phyloP scores from a whole-genome alignment of 2,888 invertebrate species.

The Polylopha cassiicola region DNA sequence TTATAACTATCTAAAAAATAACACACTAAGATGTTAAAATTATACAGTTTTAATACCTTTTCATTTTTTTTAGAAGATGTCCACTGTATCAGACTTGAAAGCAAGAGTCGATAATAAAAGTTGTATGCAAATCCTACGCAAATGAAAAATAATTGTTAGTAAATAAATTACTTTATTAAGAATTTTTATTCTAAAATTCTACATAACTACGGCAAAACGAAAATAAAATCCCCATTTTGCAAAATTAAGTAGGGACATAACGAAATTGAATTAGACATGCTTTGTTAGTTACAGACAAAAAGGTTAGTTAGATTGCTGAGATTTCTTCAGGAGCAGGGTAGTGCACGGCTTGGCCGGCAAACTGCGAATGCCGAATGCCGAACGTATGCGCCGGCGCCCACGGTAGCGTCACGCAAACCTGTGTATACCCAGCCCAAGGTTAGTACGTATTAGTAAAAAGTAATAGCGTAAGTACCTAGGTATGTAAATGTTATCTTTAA shows the following conservation, averaged over 20 bases:
- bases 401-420: conserved; percentile 76
- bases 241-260: neutral
- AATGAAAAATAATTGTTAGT: conserved; percentile 26
- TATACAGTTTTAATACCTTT: too few species aligned
- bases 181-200: conserved; percentile 27
- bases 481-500: too few species aligned
- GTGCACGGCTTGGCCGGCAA: conserved; percentile 74
- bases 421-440: conserved; percentile 41
- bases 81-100: conserved; percentile 9
- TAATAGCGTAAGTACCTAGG: too few species aligned
- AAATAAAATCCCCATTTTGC: neutral
- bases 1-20: neutral
- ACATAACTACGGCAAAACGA: conserved; percentile 25
- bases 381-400: conserved; percentile 85
- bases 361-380: conserved; percentile 86
- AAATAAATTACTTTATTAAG: conserved; percentile 24
- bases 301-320: conserved; percentile 44
- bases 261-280: conserved; percentile 28
- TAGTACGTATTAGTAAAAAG: conserved; percentile 4
- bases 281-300: conserved; percentile 41
- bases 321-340: conserved; percentile 64
- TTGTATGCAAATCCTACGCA: conserved; percentile 29
- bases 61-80: neutral
- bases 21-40: neutral
- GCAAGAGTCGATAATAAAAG: too few species aligned